Evolutionary conservation across 2,888 invertebrate species (phyloP), one percentile per base, ranked within the genome.

Genomic region (Plebejus argus): DNA sequence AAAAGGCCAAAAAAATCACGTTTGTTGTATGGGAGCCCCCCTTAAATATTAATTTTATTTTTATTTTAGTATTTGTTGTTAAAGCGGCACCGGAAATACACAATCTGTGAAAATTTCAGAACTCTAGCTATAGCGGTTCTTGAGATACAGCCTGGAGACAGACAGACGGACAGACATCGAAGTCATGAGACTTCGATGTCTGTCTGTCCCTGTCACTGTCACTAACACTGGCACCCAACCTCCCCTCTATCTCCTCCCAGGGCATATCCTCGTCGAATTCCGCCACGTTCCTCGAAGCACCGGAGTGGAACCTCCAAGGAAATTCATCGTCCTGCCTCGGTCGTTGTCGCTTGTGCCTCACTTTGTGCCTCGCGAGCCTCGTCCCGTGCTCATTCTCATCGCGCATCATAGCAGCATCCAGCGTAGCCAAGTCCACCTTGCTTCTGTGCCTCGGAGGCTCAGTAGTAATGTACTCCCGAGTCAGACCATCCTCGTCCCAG

Each of bases 271-370:
- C 91, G 83, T 95, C 93, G 89, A 91, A 95, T 86, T 91, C 94
- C 81, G 89, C 91, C 81, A 94, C 94, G 88, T 94, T 95, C 87
- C 93, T 87, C 87, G 89, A 88, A 83, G 92, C 89, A 81, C 95
- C 95, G 82, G 90, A 86, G 84, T 94, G 94, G 87, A 94, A 95
- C 88, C 94, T 90, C 95, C 95, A 94, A 81, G 93, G 94, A 80
- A 90, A 85, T 70, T 92, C 91, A 35, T 86, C 89, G 81, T 86
- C 88, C 83, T 91, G 90, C 82, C 93, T 86, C 6, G 93, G 87
- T 86, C 93, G 88, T 78, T 93, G 90, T 81, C 94, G 85, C 92
- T 94, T 94, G 80, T 94, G 94, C 81, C 94, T 85, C 76, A 93
- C 94, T 86, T 90, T 90, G 79, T 94, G 94, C 79, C 92, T 86